Conservation (phyloP, 2,888 invertebrate genomes). For the Tanytarsus gracilentus region DNA sequence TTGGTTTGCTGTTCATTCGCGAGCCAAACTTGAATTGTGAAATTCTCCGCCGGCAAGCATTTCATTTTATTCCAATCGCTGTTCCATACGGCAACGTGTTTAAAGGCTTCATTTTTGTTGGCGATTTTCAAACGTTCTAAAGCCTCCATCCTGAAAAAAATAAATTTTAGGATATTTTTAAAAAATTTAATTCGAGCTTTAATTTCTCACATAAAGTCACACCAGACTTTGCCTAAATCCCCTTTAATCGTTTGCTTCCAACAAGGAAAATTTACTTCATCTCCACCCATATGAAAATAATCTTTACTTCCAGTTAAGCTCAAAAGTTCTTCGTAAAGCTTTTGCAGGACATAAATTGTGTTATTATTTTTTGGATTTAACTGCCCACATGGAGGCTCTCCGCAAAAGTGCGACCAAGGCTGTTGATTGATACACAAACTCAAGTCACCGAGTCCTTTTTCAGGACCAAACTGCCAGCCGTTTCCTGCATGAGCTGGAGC, state of each 20-base stretch:
- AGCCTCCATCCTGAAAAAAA: constrained; percentile 4
- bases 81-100: constrained; percentile 59
- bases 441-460: constrained; percentile 64
- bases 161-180: constrained; percentile 42
- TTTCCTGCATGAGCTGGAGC: constrained; percentile 56
- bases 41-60: constrained; percentile 51
- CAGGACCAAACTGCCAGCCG: constrained; percentile 76
- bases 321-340: constrained; percentile 64
- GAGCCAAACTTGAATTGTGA: constrained; percentile 72
- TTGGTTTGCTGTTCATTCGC: constrained; percentile 72
- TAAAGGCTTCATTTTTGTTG: constrained; percentile 39
- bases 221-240: constrained; percentile 68
- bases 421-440: constrained; percentile 73
- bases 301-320: constrained; percentile 66
- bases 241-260: constrained; percentile 68
- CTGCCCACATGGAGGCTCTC: constrained; percentile 72
- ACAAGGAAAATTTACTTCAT: constrained; percentile 64
- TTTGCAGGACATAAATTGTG: constrained; percentile 62
- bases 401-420: constrained; percentile 71
- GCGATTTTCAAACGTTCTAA: constrained; percentile 39
- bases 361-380: constrained; percentile 72
- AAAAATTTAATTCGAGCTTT: constrained; percentile 39
- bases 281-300: constrained; percentile 75
- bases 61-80: constrained; percentile 66
- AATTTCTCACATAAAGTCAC: constrained; percentile 57